Evolutionary conservation across 2,113 vertebrate species (phyloP), one percentile per base, ranked within the genome.

Genomic region (Oryzias javanicus): DNA sequence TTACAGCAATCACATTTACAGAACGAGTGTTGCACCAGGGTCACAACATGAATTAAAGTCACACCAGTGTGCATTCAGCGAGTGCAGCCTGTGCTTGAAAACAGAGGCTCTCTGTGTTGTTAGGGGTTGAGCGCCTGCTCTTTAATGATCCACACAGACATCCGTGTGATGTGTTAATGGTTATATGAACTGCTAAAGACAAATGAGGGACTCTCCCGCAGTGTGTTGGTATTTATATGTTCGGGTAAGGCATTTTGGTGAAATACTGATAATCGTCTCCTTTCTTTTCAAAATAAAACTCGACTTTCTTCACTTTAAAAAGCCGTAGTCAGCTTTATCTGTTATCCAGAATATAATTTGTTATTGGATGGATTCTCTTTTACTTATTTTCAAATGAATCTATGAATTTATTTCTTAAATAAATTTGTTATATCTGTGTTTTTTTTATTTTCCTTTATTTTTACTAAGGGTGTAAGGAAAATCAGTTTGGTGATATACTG

Each of bases 21-120:
- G 47, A 27, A 54, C 60, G 53, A 60, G 15, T 53, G 72, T 64
- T 55, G 45, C 50, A 60, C 49, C 42, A 60, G 68, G 55, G 61
- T 77, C 27, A 2, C 25, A 61, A 53, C 67, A 55, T 40, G 45
- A 66, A 71, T 76, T 60, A 50, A 65, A 67, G 41, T 35, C 55
- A 53, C 20, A 46, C 49, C 55, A 54, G 65, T 24, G 7, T 42
- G 51, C 42, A 29, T 15, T 67, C 29, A 51, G 16, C 27, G 42
- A 42, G 48, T 41, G 44, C 2, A 42, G 51, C 49, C 59, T 63
- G 27, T 24, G 64, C 46, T 57, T 16, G 8, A 7, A 70, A 67
- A 81, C 60, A 77, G 44, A 22, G 52, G 15, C 15, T 35, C 64
- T 46, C 35, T 78, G 55, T 75, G 14, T 50, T 42, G 44, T 49